Conservation (phyloP, 2,888 invertebrate species). For the Thalpophila matura region DNA sequence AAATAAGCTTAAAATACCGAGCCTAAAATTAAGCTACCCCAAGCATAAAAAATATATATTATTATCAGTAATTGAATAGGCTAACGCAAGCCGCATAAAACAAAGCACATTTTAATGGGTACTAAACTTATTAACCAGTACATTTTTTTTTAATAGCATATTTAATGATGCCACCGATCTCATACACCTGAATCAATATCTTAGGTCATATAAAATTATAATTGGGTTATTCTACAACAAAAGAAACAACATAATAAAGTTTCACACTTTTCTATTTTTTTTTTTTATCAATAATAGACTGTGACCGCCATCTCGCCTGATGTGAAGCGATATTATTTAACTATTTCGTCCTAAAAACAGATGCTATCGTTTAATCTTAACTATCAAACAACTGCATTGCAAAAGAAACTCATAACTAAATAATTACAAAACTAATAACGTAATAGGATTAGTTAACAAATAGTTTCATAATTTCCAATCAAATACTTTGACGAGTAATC, state of each 20-base stretch:
- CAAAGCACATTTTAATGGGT: too few species aligned
- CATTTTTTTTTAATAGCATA: too few species aligned
- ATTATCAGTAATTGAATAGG: too few species aligned
- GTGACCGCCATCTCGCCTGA: too few species aligned
- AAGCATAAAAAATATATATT: too few species aligned
- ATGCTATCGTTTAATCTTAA: slow-evolving; percentile 10
- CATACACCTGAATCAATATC: background rate
- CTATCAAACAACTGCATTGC: slow-evolving; percentile 19
- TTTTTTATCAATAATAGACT: too few species aligned
- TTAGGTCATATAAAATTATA: background rate
- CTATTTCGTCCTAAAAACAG: background rate
- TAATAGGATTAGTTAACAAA: slow-evolving; percentile 16
- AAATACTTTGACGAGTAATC: slow-evolving; percentile 12
- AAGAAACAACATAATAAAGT: background rate
- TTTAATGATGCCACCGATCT: too few species aligned
- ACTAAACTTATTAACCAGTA: too few species aligned
- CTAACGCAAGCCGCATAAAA: too few species aligned
- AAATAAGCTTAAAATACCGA: background rate
- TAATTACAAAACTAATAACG: slow-evolving; percentile 13
- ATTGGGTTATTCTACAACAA: background rate
- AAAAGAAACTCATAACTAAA: slow-evolving; percentile 21
- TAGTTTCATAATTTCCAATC: slow-evolving; percentile 30
- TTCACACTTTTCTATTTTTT: too few species aligned
- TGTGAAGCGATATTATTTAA: background rate
- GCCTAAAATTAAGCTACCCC: too few species aligned